phyloP scores from a whole-genome alignment of 2,888 invertebrate species.

The Leptodirus hochenwartii region DNA sequence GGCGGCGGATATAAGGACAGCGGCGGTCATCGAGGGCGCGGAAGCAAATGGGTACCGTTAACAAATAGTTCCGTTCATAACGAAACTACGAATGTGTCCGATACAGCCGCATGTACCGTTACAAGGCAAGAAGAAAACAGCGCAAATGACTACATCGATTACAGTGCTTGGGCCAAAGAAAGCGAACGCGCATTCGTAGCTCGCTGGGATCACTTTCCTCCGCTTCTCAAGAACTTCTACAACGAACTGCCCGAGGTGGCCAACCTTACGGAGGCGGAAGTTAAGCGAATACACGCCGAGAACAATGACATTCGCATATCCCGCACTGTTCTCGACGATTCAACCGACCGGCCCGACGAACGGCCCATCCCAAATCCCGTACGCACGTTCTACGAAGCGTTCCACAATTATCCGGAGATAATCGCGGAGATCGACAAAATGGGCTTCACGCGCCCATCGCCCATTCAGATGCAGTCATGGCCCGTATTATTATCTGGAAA shows the following conservation, averaged over 20 bases:
- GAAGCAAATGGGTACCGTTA: too few relatives aligned
- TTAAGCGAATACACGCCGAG: conserved; percentile 38
- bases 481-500: conserved; percentile 78
- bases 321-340: conserved; percentile 24
- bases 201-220: conserved; percentile 27
- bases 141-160: too few relatives aligned
- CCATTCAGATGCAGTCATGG: conserved; percentile 91
- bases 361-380: conserved; percentile 57
- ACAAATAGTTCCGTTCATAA: too few relatives aligned
- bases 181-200: too few relatives aligned
- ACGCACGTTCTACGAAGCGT: conserved; percentile 65
- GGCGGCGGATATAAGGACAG: too few relatives aligned
- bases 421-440: conserved; percentile 62
- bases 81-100: too few relatives aligned
- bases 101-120: too few relatives aligned
- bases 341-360: conserved; percentile 11
- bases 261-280: conserved; percentile 42
- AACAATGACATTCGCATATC: conserved; percentile 62
- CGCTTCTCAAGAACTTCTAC: conserved; percentile 68
- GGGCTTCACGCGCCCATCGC: conserved; percentile 67
- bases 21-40: too few relatives aligned
- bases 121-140: too few relatives aligned
- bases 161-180: too few relatives aligned
- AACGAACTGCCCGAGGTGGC: conserved; percentile 53
- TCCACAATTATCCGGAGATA: conserved; percentile 65